Percentiles rank a stretch among this genome's conserved stretches.
These are phyloP conservation scores for Athalia rosae DNA, from an alignment of 2,888 invertebrate species.

Conservation along the genomic window DNA sequence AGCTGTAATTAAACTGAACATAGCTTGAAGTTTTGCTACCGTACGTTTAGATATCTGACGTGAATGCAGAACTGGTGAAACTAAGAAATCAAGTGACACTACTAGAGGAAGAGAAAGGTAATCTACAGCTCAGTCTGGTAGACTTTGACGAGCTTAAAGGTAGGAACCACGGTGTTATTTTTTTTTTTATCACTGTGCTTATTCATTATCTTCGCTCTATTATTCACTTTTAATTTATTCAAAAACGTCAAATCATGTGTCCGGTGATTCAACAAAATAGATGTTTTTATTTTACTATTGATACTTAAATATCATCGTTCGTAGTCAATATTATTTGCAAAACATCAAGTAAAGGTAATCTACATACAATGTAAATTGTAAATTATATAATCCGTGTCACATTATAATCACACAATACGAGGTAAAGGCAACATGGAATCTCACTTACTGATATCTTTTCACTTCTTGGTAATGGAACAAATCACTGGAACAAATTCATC, in stretches of 20 bases:
- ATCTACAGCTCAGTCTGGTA: slow-evolving; percentile 89
- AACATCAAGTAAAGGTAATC: neutral
- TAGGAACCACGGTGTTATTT: slow-evolving; percentile 73
- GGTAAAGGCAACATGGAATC: slow-evolving; percentile 59
- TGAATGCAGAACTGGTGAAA: slow-evolving; percentile 81
- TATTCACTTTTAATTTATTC: slow-evolving; percentile 49
- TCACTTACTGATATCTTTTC: slow-evolving; percentile 21
- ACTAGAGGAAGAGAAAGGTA: slow-evolving; percentile 93
- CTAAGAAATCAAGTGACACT: slow-evolving; percentile 87
- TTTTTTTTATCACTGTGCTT: slow-evolving; percentile 53
- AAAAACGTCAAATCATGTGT: slow-evolving; percentile 4
- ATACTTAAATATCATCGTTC: neutral
- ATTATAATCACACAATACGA: neutral
- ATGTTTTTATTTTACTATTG: neutral
- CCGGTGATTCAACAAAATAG: neutral
- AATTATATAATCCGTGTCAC: no score
- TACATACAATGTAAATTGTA: neutral
- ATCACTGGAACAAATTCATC: slow-evolving; percentile 16
- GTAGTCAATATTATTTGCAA: neutral
- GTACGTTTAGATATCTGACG: slow-evolving; percentile 80
- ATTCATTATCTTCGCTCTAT: slow-evolving; percentile 43
- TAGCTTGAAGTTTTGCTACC: slow-evolving; percentile 15
- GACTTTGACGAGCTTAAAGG: slow-evolving; percentile 85
- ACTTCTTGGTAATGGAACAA: slow-evolving; percentile 15
- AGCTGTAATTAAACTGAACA: slow-evolving; percentile 12